Evolutionary conservation across 2,113 vertebrate species (phyloP), one percentile per base, ranked within the genome.

Genomic region (Leucopsar rothschildi): DNA sequence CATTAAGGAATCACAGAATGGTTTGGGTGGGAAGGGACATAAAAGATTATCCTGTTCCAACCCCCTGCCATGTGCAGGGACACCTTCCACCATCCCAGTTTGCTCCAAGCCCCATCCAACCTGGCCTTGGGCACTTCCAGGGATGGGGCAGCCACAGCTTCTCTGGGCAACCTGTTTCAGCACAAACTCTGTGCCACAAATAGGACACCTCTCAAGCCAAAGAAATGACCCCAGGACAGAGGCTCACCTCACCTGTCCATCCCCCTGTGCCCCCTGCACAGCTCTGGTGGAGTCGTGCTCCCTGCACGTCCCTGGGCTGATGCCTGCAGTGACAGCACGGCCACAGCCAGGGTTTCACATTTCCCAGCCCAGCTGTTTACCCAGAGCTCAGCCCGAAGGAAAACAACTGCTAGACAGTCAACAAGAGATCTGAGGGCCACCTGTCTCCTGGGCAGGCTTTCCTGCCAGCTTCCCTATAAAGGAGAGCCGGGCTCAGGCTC

Each of bases 401-500:
- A 92, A 95, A 91, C 94, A 95, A 93, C 91, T 92, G 49, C 93
- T 39, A 82, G 65, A 92, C 82, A 78, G 93, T 95, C 89, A 96
- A 79, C 91, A 95, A 52, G 82, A 79, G 86, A 82, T 82, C 75
- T 55, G 81, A 76, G 7, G 0, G 83, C 25, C 87, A 86, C 40
- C 28, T 5, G 3, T 66, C 63, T 81, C 75, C 84, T 0, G 1
- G 29, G 42, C 66, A 40, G 61, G 25, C 14, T 76, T 15, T 65
- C 44, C 61, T 89, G 86, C 77, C 91, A 91, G 64, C 75, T 85
- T 84, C 78, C 91, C 37, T 55, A 72, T 79, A 80, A 69, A 92
- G 87, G 66, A 33, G 45, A 76, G 33, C 21, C 0, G 0, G 49
- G 61, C 86, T 91, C 1, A 0, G 57, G 59, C 37, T 92, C 63